Evolutionary conservation across 1,140 invertebrate species (phyloP), one percentile per base, ranked within the genome.

Genomic region (Protaetia brevitarsis): DNA sequence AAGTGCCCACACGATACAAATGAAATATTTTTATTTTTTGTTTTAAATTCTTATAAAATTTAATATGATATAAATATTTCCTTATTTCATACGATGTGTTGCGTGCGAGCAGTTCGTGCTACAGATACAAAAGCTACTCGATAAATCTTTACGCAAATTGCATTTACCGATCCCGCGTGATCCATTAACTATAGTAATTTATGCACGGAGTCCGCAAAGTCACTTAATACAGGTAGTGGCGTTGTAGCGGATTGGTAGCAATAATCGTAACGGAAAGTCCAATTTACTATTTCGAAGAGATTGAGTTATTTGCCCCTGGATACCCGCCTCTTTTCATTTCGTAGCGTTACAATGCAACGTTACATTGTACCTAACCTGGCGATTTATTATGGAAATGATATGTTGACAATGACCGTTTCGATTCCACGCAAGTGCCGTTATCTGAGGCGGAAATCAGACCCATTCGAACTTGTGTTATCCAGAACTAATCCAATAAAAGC

Each of bases 251-350:
- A 51, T 8, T 51, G 26, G 41, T 51, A 37, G 3, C 13, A 8
- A 6, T 51, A 23, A 8, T 19, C 21, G 19, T 51, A 51, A 51
- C 41, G 41, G 41, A 19, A 51, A 51, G 10, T 51, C 41, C 11
- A 51, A 51, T 51, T 51, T 23, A 51, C 41, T 19, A 51, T 51
- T 51, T 23, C 16, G 19, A 51, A 51, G 26, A 51, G 41, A 51
- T 51, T 51, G 41, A 45, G 41, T 51, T 51, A 19, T 51, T 51
- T 51, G 21, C 41, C 41, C 41, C 41, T 51, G 41, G 41, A 51
- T 8, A 51, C 19, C 41, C 41, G 26, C 41, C 41, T 51, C 41
- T 23, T 51, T 51, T 51, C 41, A 51, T 51, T 51, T 51, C 41
- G 41, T 23, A 51, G 26, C 41, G 26, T 23, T 51, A 51, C 11